phyloP scores from a whole-genome alignment of 1,140 invertebrate species.

The Tetramorium parvispinum region DNA sequence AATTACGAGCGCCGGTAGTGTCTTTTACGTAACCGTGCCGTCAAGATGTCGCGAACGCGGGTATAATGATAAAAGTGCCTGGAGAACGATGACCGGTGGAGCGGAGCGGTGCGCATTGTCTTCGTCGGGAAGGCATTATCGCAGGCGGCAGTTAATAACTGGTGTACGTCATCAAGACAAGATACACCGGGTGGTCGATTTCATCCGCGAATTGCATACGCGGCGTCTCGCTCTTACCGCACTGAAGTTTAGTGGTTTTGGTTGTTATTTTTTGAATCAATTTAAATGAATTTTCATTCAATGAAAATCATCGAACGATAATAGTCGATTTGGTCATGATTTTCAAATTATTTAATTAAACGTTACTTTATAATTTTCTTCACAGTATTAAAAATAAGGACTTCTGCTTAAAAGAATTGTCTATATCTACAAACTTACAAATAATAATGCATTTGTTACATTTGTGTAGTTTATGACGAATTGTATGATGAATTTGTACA shows the following conservation, averaged over 20 bases:
- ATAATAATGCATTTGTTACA: background rate
- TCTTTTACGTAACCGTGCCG: conserved; percentile 42
- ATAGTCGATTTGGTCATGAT: background rate
- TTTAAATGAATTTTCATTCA: background rate
- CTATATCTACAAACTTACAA: background rate
- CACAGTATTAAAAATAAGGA: too few relatives aligned
- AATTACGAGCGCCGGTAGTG: background rate
- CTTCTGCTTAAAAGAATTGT: background rate
- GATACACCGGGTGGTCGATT: conserved; percentile 19
- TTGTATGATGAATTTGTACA: background rate
- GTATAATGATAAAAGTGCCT: conserved; percentile 36
- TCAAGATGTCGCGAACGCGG: conserved; percentile 29
- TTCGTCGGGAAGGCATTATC: conserved; percentile 20
- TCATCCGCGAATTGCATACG: background rate
- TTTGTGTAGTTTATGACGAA: background rate
- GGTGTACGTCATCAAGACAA: conserved; percentile 29
- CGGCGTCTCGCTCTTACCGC: too few relatives aligned
- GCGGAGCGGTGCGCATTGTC: conserved; percentile 37
- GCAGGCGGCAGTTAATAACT: conserved; percentile 36
- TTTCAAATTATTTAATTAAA: background rate
- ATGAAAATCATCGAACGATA: background rate
- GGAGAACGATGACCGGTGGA: conserved; percentile 22
- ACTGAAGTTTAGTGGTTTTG: background rate
- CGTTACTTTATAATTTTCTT: too few relatives aligned
- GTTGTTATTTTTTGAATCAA: background rate